phyloP scores from a whole-genome alignment of 2,113 vertebrate genomes.

The Chaenogobius annularis region DNA sequence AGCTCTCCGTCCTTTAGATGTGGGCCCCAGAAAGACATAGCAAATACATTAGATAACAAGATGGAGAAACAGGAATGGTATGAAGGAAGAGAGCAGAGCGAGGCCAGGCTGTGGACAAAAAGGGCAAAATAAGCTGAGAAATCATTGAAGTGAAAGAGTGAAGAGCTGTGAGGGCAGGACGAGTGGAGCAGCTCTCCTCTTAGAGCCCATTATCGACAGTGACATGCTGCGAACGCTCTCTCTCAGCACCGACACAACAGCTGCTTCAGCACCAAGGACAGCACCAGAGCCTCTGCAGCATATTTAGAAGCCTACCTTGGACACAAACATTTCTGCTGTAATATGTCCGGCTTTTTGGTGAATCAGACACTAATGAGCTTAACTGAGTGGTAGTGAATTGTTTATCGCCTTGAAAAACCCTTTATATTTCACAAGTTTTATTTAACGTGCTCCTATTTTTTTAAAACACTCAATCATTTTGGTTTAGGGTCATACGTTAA shows the following conservation, averaged over 20 bases:
- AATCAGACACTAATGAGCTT: not conserved
- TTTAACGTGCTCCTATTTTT: not conserved
- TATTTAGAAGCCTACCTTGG: slow-evolving; percentile 3
- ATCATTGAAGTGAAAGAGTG: not conserved
- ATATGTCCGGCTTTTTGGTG: not conserved
- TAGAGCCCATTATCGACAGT: slow-evolving; percentile 45
- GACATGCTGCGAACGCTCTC: slow-evolving; percentile 37
- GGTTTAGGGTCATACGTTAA: too few species aligned
- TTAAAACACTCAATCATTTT: not conserved
- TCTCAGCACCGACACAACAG: slow-evolving; percentile 16
- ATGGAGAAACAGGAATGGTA: slow-evolving; percentile 24
- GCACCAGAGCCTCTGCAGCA: not conserved
- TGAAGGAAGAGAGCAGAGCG: slow-evolving; percentile 12
- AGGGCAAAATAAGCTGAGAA: slow-evolving; percentile 17
- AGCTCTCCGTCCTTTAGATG: slow-evolving; percentile 39
- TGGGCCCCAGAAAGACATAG: slow-evolving; percentile 29
- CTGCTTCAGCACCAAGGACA: slow-evolving; percentile 20
- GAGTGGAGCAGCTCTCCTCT: slow-evolving; percentile 23
- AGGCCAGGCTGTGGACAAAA: slow-evolving; percentile 9
- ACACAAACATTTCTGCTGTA: slow-evolving; percentile 7
- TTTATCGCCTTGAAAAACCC: slow-evolving; percentile 19
- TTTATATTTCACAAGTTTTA: not conserved
- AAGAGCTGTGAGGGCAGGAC: not conserved
- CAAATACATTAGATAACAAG: slow-evolving; percentile 56
- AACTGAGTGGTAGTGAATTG: not conserved